Percentiles rank a stretch among this genome's conserved stretches.
phyloP scores from a whole-genome alignment of 2,888 invertebrate genomes.

The Scaptomyza tumidula region DNA sequence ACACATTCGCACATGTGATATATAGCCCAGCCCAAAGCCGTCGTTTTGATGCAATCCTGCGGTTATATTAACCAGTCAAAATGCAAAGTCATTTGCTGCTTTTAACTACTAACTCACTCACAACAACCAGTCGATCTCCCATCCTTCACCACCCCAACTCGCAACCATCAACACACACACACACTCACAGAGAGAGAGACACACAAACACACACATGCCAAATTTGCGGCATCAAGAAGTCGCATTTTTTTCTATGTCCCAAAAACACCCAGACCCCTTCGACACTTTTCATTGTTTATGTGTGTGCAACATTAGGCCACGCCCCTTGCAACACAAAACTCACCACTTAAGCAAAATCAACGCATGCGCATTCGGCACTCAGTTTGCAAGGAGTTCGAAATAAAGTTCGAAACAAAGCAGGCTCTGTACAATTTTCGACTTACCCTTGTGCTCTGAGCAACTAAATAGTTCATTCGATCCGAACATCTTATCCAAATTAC shows the following conservation, averaged over 20 bases:
- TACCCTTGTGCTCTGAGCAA: not conserved
- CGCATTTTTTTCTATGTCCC: slow-evolving; percentile 82
- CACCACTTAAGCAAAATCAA: slow-evolving; percentile 40
- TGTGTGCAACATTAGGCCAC: slow-evolving; percentile 36
- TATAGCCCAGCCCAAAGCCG: slow-evolving; percentile 32
- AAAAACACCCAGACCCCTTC: slow-evolving; percentile 35
- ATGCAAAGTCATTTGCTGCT: slow-evolving; percentile 79
- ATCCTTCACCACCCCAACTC: slow-evolving; percentile 3
- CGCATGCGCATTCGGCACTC: slow-evolving; percentile 35
- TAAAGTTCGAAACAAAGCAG: slow-evolving; percentile 30
- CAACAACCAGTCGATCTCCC: slow-evolving; percentile 2
- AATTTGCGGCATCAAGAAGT: slow-evolving; percentile 84
- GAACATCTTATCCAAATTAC: slow-evolving; percentile 23
- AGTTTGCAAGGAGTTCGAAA: slow-evolving; percentile 36
- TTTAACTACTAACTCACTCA: slow-evolving; percentile 30
- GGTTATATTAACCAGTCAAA: slow-evolving; percentile 84
- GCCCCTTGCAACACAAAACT: slow-evolving; percentile 41
- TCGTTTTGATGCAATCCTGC: slow-evolving; percentile 78
- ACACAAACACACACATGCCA: slow-evolving; percentile 58
- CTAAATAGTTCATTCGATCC: slow-evolving; percentile 50
- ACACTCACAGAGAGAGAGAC: slow-evolving; percentile 17
- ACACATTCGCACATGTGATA: not conserved
- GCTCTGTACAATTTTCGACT: slow-evolving; percentile 23
- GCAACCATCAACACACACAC: slow-evolving; percentile 11
- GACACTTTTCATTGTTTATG: slow-evolving; percentile 10